Evolutionary conservation across 1,140 invertebrate genomes (phyloP).

Genomic region (Pseudachorutes palmiensis): DNA sequence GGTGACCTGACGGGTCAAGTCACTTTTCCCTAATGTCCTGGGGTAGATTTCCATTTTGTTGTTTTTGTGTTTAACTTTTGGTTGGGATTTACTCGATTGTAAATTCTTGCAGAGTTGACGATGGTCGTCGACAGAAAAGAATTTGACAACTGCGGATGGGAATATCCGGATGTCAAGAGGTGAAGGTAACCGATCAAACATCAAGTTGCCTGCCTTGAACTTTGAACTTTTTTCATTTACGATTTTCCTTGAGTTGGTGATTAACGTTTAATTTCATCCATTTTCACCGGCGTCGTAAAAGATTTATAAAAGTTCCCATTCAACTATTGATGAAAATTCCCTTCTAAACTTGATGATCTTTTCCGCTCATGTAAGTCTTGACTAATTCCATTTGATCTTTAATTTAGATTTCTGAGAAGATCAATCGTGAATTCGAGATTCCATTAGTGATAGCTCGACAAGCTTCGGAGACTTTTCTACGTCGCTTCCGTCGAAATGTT

Average conservation of each 20-base stretch:
- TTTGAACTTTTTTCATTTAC: too few relatives aligned
- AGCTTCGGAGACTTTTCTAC: conserved; percentile 58
- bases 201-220: background rate
- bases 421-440: conserved; percentile 58
- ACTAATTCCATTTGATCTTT: conserved; percentile 11
- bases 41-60: background rate
- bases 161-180: background rate
- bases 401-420: conserved; percentile 55
- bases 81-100: background rate
- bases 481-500: conserved; percentile 65
- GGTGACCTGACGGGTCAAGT: too few relatives aligned
- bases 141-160: too few relatives aligned
- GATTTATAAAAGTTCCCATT: background rate
- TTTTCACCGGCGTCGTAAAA: background rate
- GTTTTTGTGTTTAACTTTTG: background rate
- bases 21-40: background rate
- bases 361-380: conserved; percentile 12
- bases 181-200: background rate
- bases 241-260: background rate
- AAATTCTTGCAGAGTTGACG: background rate
- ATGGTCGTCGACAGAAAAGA: background rate
- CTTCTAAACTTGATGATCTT: background rate
- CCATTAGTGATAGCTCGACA: conserved; percentile 52
- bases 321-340: background rate
- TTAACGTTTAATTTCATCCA: background rate